Base-by-base conservation (phyloP, 1,140 invertebrate genomes). In the Melanaphis sacchari region DNA sequence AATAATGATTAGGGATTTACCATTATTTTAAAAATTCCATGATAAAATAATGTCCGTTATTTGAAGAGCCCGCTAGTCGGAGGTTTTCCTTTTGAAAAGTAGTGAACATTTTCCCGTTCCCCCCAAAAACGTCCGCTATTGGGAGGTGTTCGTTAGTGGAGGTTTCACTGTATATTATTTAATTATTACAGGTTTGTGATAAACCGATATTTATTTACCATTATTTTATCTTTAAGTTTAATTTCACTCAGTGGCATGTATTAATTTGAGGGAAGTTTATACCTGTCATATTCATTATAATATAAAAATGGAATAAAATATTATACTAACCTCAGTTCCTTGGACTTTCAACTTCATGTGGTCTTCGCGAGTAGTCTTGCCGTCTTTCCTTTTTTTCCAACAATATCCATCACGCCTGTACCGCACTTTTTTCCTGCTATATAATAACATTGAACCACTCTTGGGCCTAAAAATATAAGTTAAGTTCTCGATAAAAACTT, bases 331-430 rank as follows among this genome's bases (percentile, higher is more conserved):
- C 97, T 99, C 98, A 93, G 98, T 98, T 94, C 98, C 98, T 96
- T 99, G 98, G 94, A 99, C 99, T 96, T 99, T 99, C 76, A 99
- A 96, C 96, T 99, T 99, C 99, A 99, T 99, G 95, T 99, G 99
- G 96, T 99, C 99, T 96, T 99, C 99, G 94, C 99, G 96, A 46
- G 99, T 99, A 88, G 99, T 99, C 96, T 99, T 99, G 15, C 99
- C 99, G 95, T 99, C 99, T 96, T 99, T 99, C 93, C 99, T 96
- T 95, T 99, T 99, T 96, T 99, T 99, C 99, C 99, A 99, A 95
- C 98, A 99, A 95, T 99, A 99, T 41, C 99, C 99, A 95, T 99
- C 99, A 90, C 98, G 96, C 95, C 99, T 96, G 96, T 99, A 99
- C 52, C 98, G 97, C 84, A 99, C 98, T 95, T 99, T 98, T 96